Evolutionary conservation across 2,797 vertebrate species (phyloP).

Genomic region (Acrocephalus scirpaceus): DNA sequence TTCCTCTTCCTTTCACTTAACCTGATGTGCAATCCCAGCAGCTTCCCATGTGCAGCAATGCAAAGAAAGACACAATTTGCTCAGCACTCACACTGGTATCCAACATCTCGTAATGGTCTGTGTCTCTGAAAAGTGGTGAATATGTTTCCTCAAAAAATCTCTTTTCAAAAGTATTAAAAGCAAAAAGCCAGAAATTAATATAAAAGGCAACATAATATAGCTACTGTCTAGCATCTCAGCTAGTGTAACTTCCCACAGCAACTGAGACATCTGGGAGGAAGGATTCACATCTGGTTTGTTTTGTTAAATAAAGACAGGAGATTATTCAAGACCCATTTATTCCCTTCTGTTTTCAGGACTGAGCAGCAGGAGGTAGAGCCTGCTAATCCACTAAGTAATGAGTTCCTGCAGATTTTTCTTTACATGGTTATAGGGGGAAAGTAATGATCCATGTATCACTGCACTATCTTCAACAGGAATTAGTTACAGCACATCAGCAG

Average conservation of each 20-base stretch:
- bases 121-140: not conserved
- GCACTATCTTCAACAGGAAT: not conserved
- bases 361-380: not conserved
- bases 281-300: not conserved
- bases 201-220: not conserved
- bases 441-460: not conserved
- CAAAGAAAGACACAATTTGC: not conserved
- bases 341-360: not conserved
- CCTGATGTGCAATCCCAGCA: not conserved
- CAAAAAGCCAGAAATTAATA: not conserved
- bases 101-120: not conserved
- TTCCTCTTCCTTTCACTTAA: not conserved
- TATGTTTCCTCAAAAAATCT: not conserved
- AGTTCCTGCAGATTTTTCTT: not conserved
- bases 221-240: not conserved
- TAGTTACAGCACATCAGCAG: not conserved
- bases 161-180: not conserved
- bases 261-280: not conserved
- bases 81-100: not conserved
- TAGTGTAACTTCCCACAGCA: not conserved
- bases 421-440: slow-evolving; percentile 18
- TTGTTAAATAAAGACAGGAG: slow-evolving; percentile 1
- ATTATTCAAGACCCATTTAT: not conserved
- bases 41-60: accelerated
- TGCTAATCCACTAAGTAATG: not conserved